Evolutionary conservation across 2,113 vertebrate species (phyloP).

Genomic region (Esox niger): DNA sequence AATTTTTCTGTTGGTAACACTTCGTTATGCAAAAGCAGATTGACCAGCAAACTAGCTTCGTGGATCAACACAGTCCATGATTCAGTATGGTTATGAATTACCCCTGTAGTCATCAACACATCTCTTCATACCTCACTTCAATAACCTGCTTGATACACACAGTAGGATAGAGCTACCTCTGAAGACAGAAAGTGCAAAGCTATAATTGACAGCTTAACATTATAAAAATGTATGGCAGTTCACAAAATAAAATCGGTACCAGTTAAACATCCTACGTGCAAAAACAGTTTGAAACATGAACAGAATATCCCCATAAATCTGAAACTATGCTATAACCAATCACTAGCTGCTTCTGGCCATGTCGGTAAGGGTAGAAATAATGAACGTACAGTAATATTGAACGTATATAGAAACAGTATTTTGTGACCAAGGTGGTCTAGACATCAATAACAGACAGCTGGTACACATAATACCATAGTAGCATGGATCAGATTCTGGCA

Average conservation of each 20-base stretch:
- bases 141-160: conserved; percentile 1
- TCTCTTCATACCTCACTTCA: background rate
- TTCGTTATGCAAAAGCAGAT: background rate
- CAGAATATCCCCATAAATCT: conserved; percentile 12
- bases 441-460: too few species aligned
- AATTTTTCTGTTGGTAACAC: conserved; percentile 16
- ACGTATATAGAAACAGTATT: conserved; percentile 22
- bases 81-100: conserved; percentile 12
- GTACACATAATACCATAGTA: too few species aligned
- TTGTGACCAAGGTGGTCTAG: too few species aligned
- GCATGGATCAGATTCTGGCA: too few species aligned
- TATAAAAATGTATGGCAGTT: background rate
- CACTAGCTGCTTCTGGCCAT: conserved; percentile 10
- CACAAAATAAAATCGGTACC: conserved; percentile 7
- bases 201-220: background rate
- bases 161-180: background rate
- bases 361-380: conserved; percentile 9
- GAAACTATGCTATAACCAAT: conserved; percentile 19
- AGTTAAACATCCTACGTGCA: conserved; percentile 6
- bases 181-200: conserved; percentile 14
- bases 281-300: conserved; percentile 17
- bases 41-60: conserved; percentile 7
- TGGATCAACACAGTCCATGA: background rate
- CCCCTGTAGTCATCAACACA: background rate
- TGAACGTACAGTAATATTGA: too few species aligned